Evolutionary conservation across 2,113 vertebrate genomes (phyloP).

Genomic region (Polypterus bichir): DNA sequence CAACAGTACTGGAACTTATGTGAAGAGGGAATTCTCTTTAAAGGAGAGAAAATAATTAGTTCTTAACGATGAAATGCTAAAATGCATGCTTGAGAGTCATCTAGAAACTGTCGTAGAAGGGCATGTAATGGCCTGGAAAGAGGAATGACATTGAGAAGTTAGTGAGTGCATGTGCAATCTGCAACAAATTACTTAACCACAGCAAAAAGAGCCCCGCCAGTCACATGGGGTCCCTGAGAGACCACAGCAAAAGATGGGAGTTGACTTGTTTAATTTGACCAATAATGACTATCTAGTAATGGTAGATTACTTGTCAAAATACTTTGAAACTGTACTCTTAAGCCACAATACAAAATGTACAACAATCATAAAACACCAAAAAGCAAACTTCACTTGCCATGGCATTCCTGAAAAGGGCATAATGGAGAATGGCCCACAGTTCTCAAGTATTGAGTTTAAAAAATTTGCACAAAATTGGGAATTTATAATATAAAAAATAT

Average conservation of each 20-base stretch:
- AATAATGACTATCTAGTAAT: not conserved
- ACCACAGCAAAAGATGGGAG: not conserved
- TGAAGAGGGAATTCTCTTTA: not conserved
- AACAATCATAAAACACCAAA: slow-evolving; percentile 8
- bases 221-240: not conserved
- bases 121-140: not conserved
- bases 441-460: slow-evolving; percentile 1
- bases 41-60: not conserved
- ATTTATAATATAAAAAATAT: not conserved
- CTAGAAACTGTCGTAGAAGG: not conserved
- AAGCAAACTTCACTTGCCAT: slow-evolving; percentile 10
- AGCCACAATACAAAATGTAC: slow-evolving; percentile 12
- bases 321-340: slow-evolving; percentile 10
- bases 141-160: not conserved
- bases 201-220: not conserved
- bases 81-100: not conserved
- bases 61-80: not conserved
- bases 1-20: not conserved
- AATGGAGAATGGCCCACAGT: slow-evolving; percentile 7
- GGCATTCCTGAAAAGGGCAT: not conserved
- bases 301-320: slow-evolving; percentile 10
- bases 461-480: slow-evolving; percentile 12
- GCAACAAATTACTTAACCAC: not conserved
- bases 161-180: not conserved
- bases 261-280: not conserved